Conservation (phyloP, 2,797 vertebrate genomes). For the Hipposideros larvatus region DNA sequence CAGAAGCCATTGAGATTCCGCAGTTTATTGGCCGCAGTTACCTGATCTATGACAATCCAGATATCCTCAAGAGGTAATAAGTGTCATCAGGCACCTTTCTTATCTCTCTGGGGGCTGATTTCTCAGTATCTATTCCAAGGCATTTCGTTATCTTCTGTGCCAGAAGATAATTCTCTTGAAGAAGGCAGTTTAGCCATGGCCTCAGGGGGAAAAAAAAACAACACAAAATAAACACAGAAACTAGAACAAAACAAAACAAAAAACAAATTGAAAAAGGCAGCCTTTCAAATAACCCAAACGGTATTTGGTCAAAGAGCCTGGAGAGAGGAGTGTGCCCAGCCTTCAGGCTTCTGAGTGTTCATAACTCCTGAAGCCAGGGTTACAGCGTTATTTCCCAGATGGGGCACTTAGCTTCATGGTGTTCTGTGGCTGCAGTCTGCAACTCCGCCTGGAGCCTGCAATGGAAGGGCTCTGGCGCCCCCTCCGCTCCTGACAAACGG, state of each 20-base stretch:
- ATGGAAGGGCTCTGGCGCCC: rapidly evolving
- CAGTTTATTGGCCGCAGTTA: slow-evolving; percentile 98
- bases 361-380: not conserved
- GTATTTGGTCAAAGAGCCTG: not conserved
- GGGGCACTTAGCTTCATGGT: not conserved
- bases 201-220: rapidly evolving
- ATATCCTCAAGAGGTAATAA: slow-evolving; percentile 95
- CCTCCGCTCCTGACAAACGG: not conserved
- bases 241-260: slow-evolving; percentile 53
- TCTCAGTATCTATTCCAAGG: not conserved
- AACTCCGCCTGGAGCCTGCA: not conserved
- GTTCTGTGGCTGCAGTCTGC: rapidly evolving
- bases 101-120: not conserved
- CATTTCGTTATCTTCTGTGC: not conserved
- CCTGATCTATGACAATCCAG: slow-evolving; percentile 94
- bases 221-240: slow-evolving; percentile 60
- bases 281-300: not conserved
- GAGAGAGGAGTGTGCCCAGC: not conserved
- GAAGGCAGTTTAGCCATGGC: not conserved
- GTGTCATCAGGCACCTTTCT: not conserved
- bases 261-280: slow-evolving; percentile 1
- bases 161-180: not conserved
- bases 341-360: not conserved
- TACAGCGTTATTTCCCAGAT: no score
- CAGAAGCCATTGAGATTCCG: slow-evolving; percentile 97